Percentiles rank a stretch among this genome's conserved stretches.
Conservation (phyloP, 2,113 vertebrate genomes). For the Myocastor coypus region DNA sequence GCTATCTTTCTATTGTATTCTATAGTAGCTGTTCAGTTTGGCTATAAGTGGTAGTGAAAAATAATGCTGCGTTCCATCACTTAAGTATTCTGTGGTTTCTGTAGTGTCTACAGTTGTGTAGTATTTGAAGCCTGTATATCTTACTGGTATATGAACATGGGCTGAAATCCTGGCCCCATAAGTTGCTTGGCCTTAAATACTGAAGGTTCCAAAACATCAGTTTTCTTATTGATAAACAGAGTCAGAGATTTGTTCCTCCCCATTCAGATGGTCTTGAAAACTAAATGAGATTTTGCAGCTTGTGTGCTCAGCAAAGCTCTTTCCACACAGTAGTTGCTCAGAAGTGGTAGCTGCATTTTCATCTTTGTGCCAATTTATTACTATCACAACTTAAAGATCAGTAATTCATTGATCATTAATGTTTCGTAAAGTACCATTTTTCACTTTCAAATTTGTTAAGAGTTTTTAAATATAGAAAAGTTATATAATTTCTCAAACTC, state of each 20-base stretch:
- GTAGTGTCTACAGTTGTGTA: background rate
- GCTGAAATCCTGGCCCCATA: background rate
- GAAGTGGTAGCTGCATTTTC: background rate
- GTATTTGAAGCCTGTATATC: background rate
- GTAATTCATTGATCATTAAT: background rate
- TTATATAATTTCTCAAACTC: conserved; percentile 32
- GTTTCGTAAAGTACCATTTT: conserved; percentile 10
- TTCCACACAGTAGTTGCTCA: background rate
- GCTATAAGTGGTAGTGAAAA: conserved; percentile 45
- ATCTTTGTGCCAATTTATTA: background rate
- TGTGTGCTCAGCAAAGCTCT: background rate
- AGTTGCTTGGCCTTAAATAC: background rate
- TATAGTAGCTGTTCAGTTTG: conserved; percentile 48
- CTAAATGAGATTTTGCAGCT: background rate
- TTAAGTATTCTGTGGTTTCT: background rate
- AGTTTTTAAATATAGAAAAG: conserved; percentile 50
- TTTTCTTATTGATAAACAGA: conserved; percentile 13
- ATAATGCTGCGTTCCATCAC: background rate
- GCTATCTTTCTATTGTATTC: background rate
- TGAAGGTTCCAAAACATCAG: background rate
- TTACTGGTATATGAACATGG: background rate
- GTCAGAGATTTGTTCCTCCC: background rate
- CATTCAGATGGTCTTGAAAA: background rate
- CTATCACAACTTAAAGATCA: background rate
- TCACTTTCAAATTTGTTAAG: background rate